Conservation (phyloP, 2,113 vertebrate species). For the Amblyopsis rosae region DNA sequence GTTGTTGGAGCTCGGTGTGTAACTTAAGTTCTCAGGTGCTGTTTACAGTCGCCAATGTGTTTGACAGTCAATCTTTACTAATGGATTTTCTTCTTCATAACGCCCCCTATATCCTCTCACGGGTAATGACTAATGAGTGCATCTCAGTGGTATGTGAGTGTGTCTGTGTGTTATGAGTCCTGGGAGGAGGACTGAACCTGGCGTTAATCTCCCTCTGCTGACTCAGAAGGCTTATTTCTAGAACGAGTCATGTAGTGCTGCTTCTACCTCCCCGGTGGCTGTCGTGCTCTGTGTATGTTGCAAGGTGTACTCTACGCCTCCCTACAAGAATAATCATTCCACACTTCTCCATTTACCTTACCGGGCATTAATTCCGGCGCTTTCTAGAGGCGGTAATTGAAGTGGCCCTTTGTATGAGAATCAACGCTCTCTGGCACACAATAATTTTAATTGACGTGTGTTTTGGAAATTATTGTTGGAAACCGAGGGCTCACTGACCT, state of each 20-base stretch:
- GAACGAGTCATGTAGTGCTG: constrained; percentile 57
- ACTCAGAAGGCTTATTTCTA: constrained; percentile 71
- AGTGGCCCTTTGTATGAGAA: constrained; percentile 4
- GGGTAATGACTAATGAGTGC: too few relatives aligned
- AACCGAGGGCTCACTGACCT: neutral
- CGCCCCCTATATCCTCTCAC: too few relatives aligned
- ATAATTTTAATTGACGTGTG: neutral
- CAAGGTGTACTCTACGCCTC: constrained; percentile 55
- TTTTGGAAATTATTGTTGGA: neutral
- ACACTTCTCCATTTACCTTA: constrained; percentile 37
- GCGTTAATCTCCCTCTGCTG: constrained; percentile 67
- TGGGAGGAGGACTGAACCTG: constrained; percentile 49
- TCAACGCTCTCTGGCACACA: constrained; percentile 16
- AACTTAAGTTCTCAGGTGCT: too few relatives aligned
- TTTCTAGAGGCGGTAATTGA: constrained; percentile 24
- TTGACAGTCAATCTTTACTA: too few relatives aligned
- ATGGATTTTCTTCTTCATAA: too few relatives aligned
- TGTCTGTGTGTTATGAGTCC: constrained; percentile 27
- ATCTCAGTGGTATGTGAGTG: neutral
- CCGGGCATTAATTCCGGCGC: constrained; percentile 41
- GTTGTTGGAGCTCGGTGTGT: too few relatives aligned
- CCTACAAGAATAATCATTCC: constrained; percentile 41
- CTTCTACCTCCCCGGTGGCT: constrained; percentile 44
- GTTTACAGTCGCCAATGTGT: too few relatives aligned
- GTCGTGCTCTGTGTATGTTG: constrained; percentile 45